phyloP scores from a whole-genome alignment of 2,113 vertebrate species.

The Acrocephalus kingi region DNA sequence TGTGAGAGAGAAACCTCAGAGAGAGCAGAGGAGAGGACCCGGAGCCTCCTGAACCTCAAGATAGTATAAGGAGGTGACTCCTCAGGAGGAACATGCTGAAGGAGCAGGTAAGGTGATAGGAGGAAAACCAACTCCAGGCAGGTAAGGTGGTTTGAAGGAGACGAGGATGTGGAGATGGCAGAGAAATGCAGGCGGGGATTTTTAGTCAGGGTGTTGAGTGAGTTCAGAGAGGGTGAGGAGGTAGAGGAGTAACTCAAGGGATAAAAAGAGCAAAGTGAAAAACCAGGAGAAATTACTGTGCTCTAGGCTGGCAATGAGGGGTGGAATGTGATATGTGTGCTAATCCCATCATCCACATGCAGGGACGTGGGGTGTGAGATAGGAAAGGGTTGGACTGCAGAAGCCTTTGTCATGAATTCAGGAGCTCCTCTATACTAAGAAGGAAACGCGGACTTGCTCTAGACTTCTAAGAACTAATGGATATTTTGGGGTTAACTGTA shows the following conservation, averaged over 20 bases:
- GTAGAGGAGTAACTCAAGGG: neutral
- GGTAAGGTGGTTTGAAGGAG: neutral
- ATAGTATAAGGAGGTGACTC: neutral
- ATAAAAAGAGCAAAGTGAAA: neutral
- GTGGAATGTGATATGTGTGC: neutral
- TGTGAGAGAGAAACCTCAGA: neutral
- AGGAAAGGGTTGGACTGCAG: neutral
- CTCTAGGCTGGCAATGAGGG: neutral
- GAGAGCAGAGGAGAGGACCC: neutral
- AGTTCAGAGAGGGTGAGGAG: neutral
- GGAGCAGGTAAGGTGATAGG: neutral
- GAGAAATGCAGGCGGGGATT: neutral
- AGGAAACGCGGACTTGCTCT: neutral
- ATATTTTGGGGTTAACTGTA: neutral
- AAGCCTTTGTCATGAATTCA: neutral
- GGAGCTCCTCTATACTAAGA: neutral
- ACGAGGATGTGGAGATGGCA: neutral
- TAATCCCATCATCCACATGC: neutral
- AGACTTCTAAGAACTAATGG: neutral
- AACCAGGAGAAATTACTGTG: neutral
- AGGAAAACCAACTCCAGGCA: neutral
- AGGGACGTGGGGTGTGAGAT: neutral
- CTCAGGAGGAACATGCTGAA: neutral
- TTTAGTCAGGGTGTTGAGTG: neutral
- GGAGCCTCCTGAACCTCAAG: neutral